Base-by-base conservation (phyloP, 37 sponge, comb jelly and placozoan species). In the Lycopodina hypogea region DNA sequence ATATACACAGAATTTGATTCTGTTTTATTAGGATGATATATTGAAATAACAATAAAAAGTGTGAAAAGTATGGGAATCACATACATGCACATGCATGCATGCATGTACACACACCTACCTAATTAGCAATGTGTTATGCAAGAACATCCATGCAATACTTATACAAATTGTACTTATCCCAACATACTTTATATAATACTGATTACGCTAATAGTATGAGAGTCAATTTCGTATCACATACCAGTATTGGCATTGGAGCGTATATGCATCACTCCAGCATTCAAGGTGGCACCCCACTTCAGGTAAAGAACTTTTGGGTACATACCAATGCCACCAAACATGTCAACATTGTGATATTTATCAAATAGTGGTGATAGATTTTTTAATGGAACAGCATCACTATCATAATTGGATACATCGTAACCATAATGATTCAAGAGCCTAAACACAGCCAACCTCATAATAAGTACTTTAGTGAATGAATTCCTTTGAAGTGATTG, bases 281-380 rank as follows among this genome's bases (percentile, higher is more conserved):
- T 83, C 4, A 83, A 58, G 22, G 83, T 83, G n/a, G 75, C 74
- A 3, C 83, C 83, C 83, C 83, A 83, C 58, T 83, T 68, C 24
- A 2, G 15, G 55, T 42, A 83, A 36, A 83, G 69, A 6, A 29
- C 17, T 8, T 9, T 14, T 1, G 83, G 83, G 0, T 76, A 76
- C 42, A 69, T 83, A n/a, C 83, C 83, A 83, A 83, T 75, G 0
- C 76, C 75, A 19, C 83, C 83, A 24, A 83, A 75, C 58, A 83
- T 30, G 30, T 83, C 83, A 3, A 45, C 55, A 75, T 62, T 51
- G 7, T 65, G 68, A 45, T 75, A 34, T 38, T 30, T n/a, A 41
- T 83, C 76, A 75, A 83, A 83, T 15, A 75, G 30, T 35, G 59
- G 42, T 56, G 66, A 69, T 66, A 76, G 83, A 37, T 75, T 83